Evolutionary conservation across 92 coral and sea anemone genomes (phyloP).

Genomic region (Epizoanthus ramosus): DNA sequence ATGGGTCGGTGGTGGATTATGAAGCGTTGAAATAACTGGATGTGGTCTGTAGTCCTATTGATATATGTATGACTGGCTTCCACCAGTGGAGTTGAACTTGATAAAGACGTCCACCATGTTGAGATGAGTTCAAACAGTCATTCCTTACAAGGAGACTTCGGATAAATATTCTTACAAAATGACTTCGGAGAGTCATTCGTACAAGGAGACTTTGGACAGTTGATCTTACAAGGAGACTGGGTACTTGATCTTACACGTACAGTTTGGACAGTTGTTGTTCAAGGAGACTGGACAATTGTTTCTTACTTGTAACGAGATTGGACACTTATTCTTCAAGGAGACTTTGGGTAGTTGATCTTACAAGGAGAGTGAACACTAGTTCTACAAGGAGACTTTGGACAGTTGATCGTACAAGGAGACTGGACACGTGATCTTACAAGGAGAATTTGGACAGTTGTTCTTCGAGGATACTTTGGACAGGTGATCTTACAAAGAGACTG

Average conservation of each 20-base stretch:
- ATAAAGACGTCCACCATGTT: not conserved
- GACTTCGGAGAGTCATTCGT: too few relatives aligned
- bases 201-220: not conserved
- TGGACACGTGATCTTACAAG: too few relatives aligned
- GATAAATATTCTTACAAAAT: not conserved
- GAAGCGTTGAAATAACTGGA: too few relatives aligned
- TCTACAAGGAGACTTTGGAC: too few relatives aligned
- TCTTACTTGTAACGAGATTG: too few relatives aligned
- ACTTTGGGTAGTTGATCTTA: too few relatives aligned
- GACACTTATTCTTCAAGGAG: too few relatives aligned
- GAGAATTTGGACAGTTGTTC: too few relatives aligned
- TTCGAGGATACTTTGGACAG: too few relatives aligned
- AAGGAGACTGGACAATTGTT: too few relatives aligned
- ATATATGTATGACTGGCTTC: not conserved
- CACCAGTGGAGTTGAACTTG: not conserved
- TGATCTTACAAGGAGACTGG: not conserved
- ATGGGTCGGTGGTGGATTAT: conserved; percentile 33
- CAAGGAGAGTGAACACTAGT: too few relatives aligned
- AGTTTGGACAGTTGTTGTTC: not conserved
- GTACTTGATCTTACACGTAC: not conserved
- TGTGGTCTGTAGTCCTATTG: not conserved
- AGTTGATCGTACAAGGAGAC: too few relatives aligned
- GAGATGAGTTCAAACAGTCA: not conserved
- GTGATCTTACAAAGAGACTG: not conserved
- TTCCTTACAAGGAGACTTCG: not conserved